Percentiles rank a stretch among this genome's conserved stretches.
These are phyloP conservation scores for Odiellus spinosus DNA, from an alignment of 2,888 invertebrate genomes.

Conservation along the genomic window DNA sequence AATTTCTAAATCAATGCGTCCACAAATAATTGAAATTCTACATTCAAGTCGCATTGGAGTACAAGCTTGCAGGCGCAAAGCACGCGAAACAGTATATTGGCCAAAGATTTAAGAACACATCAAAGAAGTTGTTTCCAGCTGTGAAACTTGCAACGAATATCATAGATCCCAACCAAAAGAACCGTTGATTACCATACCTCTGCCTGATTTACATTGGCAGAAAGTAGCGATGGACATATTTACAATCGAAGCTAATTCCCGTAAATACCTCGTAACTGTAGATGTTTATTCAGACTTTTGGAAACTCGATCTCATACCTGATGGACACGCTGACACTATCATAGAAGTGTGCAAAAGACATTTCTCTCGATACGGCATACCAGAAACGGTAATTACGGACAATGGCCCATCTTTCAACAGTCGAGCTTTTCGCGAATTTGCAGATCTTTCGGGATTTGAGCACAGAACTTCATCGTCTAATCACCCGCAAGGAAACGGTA, in stretches of 20 bases:
- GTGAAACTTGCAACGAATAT: constrained; percentile 1
- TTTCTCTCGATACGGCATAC: constrained; percentile 4
- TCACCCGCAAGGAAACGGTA: constrained; percentile 4
- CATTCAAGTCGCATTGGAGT: constrained; percentile 4
- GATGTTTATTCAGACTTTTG: constrained; percentile 5
- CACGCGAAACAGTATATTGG: constrained; percentile 5
- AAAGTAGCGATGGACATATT: constrained; percentile 3
- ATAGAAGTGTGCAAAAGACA: constrained; percentile 3
- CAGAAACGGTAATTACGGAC: neutral
- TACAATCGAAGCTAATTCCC: neutral
- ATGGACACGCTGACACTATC: neutral
- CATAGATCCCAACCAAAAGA: constrained; percentile 2
- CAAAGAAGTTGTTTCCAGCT: neutral
- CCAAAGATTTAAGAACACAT: neutral
- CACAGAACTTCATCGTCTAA: neutral
- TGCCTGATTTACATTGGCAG: constrained; percentile 5
- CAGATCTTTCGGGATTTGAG: neutral
- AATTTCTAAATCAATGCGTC: constrained; percentile 1
- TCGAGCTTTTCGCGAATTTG: neutral
- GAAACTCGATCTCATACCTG: neutral
- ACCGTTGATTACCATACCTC: constrained; percentile 1
- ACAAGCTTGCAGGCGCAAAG: constrained; percentile 3
- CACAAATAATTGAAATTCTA: neutral
- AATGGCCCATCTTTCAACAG: constrained; percentile 3
- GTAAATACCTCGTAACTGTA: constrained; percentile 1